Evolutionary conservation across 2,888 invertebrate genomes (phyloP), one percentile per base, ranked within the genome.

Genomic region (Ferdinandea cuprea): DNA sequence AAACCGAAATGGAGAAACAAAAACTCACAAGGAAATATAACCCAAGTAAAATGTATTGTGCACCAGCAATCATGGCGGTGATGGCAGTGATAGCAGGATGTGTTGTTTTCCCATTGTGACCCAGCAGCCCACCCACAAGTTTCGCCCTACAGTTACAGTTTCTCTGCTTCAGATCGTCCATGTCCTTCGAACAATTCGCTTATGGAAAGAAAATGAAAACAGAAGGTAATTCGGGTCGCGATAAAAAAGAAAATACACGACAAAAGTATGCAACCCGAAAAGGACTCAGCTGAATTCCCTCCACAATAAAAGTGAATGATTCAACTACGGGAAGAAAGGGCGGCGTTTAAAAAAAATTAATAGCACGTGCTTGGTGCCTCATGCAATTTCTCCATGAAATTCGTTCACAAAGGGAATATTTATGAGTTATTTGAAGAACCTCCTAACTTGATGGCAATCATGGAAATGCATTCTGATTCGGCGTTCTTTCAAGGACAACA

Each of bases 11-110:
- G 21, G 15, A 1, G 35, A 17, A 15, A 54, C 6, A 21, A 54
- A 50, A 42, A 59, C 69, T 28, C 44, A 66, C 65, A 77, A 77
- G 78, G 72, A 83, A 78, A 78, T 72, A 77, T 66, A 78, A 56
- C 68, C 78, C 54, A 56, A 83, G 72, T 72, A 68, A 73, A 83
- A 83, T 78, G 78, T 66, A 83, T 73, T 83, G 78, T 83, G 61
- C 61, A 35, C 72, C 73, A 78, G 78, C 77, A 83, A 83, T 83
- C 78, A 83, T 78, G 72, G 56, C 46, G 52, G 56, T 63, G 83
- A 78, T 78, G 72, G 78, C 78, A 78, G 68, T 73, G 78, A 77
- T 83, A 78, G 68, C 83, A 72, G 78, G 72, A 83, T 72, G 78
- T 78, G 63, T 72, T 61, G 44, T 78, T 68, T 50, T 50, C 42